Percentiles rank a stretch among this genome's conserved stretches.
Conservation (phyloP, 2,888 invertebrate genomes). For the Thymelicus acteon region DNA sequence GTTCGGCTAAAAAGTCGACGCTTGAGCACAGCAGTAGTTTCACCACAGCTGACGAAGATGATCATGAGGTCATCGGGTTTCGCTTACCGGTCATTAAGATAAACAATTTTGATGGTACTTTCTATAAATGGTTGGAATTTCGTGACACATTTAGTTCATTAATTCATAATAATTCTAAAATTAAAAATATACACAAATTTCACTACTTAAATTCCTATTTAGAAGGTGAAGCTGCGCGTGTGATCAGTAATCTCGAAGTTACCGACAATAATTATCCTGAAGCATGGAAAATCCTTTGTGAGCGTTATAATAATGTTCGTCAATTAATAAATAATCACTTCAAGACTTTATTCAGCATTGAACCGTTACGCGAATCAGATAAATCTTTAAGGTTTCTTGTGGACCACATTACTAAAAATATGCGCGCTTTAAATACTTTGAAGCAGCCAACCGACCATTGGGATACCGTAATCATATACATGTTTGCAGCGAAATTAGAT, state of each 20-base stretch:
- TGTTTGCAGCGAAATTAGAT: no score
- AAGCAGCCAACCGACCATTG: background rate
- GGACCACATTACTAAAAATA: no score
- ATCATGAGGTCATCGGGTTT: no score
- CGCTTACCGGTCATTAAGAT: no score
- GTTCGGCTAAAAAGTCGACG: no score
- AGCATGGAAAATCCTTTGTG: constrained; percentile 12
- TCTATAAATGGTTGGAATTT: background rate
- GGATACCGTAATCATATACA: no score
- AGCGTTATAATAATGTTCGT: constrained; percentile 3
- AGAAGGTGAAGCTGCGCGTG: constrained; percentile 14
- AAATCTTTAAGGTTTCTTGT: no score
- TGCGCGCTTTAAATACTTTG: no score
- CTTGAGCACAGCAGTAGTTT: no score
- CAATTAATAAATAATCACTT: constrained; percentile 9
- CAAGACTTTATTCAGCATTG: constrained; percentile 11
- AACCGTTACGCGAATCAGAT: background rate
- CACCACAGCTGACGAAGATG: no score
- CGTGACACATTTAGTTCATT: background rate
- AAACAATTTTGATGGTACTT: no score
- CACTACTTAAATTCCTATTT: constrained; percentile 14
- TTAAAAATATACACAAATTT: background rate
- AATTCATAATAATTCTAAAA: background rate
- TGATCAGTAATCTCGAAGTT: constrained; percentile 11
- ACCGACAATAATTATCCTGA: constrained; percentile 2